Evolutionary conservation across 2,113 vertebrate species (phyloP).

Genomic region (Mesembrinibis cayennensis): DNA sequence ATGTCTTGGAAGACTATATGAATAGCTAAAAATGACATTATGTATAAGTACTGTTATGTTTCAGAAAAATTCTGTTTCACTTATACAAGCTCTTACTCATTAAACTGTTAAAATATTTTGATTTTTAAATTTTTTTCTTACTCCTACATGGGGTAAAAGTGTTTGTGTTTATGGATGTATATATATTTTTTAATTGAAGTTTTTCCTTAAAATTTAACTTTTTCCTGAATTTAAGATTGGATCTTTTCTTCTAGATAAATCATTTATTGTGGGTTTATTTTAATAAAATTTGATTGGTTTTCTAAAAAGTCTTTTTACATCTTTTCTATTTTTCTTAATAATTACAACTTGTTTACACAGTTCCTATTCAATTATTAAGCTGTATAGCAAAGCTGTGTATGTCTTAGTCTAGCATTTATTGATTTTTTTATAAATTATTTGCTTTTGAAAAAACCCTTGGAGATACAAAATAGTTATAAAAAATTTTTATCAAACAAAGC

Average conservation of each 20-base stretch:
- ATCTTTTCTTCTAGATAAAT: background rate
- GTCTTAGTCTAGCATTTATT: background rate
- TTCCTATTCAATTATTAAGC: background rate
- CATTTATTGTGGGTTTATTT: background rate
- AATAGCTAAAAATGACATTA: background rate
- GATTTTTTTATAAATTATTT: background rate
- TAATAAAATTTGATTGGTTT: background rate
- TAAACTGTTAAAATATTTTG: background rate
- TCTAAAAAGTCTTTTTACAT: background rate
- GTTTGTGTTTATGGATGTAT: rapidly evolving
- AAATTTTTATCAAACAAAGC: background rate
- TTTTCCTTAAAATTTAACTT: background rate
- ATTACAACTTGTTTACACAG: background rate
- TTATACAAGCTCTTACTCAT: background rate
- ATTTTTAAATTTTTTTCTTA: background rate
- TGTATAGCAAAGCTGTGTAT: background rate
- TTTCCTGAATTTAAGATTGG: background rate
- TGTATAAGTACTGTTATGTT: background rate
- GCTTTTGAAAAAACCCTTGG: background rate
- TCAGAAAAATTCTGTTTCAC: background rate
- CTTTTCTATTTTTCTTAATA: background rate
- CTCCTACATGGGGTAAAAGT: background rate
- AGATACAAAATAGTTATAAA: background rate
- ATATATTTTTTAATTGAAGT: background rate
- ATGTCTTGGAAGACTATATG: background rate